phyloP scores from a whole-genome alignment of 2,113 vertebrate genomes.

The Lynx canadensis region DNA sequence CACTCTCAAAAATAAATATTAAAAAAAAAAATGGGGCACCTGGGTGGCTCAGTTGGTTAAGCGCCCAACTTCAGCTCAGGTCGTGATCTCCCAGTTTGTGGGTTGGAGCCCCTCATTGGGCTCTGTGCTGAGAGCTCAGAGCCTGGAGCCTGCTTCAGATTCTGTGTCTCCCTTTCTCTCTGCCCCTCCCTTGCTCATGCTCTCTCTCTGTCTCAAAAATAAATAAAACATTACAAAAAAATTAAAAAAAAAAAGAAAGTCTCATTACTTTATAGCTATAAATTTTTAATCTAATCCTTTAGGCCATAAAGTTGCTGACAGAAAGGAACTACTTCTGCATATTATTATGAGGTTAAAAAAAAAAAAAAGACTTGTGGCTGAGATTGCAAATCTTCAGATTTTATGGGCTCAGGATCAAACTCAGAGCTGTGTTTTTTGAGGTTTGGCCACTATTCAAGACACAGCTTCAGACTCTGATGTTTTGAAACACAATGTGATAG shows the following conservation, averaged over 20 bases:
- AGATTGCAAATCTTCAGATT: constrained; percentile 43
- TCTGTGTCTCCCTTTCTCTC: too few relatives aligned
- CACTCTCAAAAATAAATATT: too few relatives aligned
- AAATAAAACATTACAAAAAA: too few relatives aligned
- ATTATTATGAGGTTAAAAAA: background rate
- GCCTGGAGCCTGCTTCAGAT: too few relatives aligned
- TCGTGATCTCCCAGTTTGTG: too few relatives aligned
- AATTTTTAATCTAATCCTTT: constrained; percentile 29
- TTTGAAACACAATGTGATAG: constrained; percentile 44
- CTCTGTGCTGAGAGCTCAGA: too few relatives aligned
- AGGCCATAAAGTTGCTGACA: constrained; percentile 54
- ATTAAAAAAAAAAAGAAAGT: background rate
- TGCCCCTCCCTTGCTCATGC: too few relatives aligned
- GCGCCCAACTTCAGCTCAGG: too few relatives aligned
- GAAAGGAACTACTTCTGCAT: constrained; percentile 26
- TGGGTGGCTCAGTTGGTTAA: too few relatives aligned
- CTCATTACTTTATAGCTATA: background rate
- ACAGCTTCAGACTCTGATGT: constrained; percentile 41
- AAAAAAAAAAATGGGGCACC: too few relatives aligned
- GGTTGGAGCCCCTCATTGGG: too few relatives aligned
- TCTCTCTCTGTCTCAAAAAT: too few relatives aligned
- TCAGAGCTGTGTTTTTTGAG: constrained; percentile 50
- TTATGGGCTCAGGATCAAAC: constrained; percentile 44
- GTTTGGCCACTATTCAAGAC: constrained; percentile 56
- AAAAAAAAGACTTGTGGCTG: background rate